Conservation (phyloP, 2,888 invertebrate species). For the Smittia sp. region DNA sequence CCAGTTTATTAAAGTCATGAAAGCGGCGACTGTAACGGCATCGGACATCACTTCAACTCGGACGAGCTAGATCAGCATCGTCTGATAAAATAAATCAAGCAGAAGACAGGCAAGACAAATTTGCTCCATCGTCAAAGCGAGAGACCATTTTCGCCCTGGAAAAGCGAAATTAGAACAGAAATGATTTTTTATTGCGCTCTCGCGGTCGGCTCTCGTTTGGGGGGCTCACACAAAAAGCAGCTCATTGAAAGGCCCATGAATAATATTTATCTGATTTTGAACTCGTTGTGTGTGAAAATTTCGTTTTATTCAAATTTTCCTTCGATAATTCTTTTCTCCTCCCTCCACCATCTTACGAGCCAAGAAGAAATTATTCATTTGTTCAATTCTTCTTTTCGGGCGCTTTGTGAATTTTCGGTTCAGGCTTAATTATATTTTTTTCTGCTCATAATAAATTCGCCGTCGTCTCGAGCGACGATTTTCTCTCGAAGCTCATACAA, state of each 20-base stretch:
- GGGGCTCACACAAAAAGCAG: neutral
- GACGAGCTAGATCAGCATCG: too few species aligned
- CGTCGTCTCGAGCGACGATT: conserved; percentile 21
- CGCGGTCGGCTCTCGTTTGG: neutral
- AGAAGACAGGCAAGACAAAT: too few species aligned
- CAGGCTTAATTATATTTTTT: conserved; percentile 10
- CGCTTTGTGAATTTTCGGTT: conserved; percentile 14
- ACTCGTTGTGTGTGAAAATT: conserved; percentile 6
- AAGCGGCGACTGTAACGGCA: too few species aligned
- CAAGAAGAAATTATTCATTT: conserved; percentile 7
- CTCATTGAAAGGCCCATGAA: conserved; percentile 9
- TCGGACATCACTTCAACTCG: too few species aligned
- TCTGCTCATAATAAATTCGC: conserved; percentile 30
- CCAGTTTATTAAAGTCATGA: too few species aligned
- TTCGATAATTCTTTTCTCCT: neutral
- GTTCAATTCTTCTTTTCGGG: neutral
- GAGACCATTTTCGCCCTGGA: too few species aligned
- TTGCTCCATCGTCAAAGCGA: too few species aligned
- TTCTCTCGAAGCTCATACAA: neutral
- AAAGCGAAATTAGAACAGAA: neutral
- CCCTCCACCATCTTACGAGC: neutral
- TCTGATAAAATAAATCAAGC: too few species aligned
- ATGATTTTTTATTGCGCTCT: neutral
- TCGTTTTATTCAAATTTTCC: conserved; percentile 7
- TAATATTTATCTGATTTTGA: conserved; percentile 19